Base-by-base conservation (phyloP, 1,140 invertebrate genomes). In the Stratiolaelaps scimitus region DNA sequence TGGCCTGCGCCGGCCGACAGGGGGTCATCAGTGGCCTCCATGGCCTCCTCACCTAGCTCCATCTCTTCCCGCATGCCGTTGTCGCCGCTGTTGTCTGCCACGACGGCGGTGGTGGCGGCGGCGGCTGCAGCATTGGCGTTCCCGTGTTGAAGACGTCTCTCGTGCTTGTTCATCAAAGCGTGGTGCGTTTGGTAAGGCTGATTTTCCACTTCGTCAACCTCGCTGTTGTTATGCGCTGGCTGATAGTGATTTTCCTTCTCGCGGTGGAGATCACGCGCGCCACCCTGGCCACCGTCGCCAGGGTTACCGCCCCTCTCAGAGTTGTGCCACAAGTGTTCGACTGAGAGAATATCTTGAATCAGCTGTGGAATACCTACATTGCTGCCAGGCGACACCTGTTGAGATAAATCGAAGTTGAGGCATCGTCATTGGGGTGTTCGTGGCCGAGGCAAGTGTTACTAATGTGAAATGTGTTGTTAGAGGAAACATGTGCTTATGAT, bases 281-380 rank as follows among this genome's bases (percentile, higher is more conserved):
- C 17, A 56, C 28, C 46, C 69, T 67, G 46, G 23, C 44, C 19
- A 66, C 65, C 20, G 65, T 28, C 20, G 40, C 43, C 53, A 43
- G 67, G 20, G 53, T 69, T 46, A 60, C 15, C 53, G 7, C 71
- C 72, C 65, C 70, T 70, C 60, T 88, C 86, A 70, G 85, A 89
- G 75, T 88, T 89, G 73, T 90, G 87, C 89, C 89, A 92, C 28
- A 92, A 80, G 76, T 92, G 88, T 74, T 92, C 89, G 69, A 92
- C 89, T 75, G 90, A 87, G 85, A 92, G 89, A 76, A 92, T 92
- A 80, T 92, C 88, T 82, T 91, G 76, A 2, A 80, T 72, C 20
- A 79, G 68, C 68, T 43, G 17, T 65, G 67, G 68, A 20, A 71
- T 68, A 13, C 64, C 65, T 10, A 66, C 65, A 26, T 64, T 53